phyloP scores from a whole-genome alignment of 2,888 invertebrate species.

The Chalcis sispes region DNA sequence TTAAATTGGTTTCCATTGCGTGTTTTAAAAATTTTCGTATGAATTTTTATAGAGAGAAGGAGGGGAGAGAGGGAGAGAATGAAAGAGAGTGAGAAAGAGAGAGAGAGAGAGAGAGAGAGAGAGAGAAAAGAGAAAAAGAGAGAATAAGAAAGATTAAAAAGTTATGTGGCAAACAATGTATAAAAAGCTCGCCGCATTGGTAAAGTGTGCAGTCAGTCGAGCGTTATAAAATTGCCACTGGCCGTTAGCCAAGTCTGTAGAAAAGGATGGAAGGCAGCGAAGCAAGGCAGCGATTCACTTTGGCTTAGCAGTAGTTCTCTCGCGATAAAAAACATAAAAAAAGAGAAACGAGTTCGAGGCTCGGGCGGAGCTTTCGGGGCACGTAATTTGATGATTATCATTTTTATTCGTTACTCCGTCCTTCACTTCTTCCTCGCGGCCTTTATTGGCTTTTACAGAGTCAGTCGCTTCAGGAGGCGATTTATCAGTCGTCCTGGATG shows the following conservation, averaged over 20 bases:
- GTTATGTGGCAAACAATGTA: slow-evolving; percentile 17
- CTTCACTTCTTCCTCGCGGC: background rate
- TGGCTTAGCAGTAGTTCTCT: too few species aligned
- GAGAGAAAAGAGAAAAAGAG: background rate
- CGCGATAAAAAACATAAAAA: background rate
- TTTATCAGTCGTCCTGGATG: slow-evolving; percentile 23
- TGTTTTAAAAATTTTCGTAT: too few species aligned
- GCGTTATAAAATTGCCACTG: background rate
- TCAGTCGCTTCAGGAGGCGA: slow-evolving; percentile 31
- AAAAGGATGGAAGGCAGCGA: background rate
- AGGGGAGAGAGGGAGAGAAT: too few species aligned
- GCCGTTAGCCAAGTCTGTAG: slow-evolving; percentile 42
- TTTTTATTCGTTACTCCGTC: background rate
- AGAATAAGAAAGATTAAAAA: slow-evolving; percentile 6
- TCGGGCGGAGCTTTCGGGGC: background rate
- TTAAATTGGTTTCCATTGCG: too few species aligned
- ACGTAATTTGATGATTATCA: too few species aligned
- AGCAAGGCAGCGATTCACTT: slow-evolving; percentile 13
- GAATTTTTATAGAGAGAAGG: too few species aligned
- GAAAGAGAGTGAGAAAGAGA: too few species aligned
- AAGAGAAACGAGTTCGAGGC: background rate
- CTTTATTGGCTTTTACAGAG: slow-evolving; percentile 34
- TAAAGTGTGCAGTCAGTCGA: slow-evolving; percentile 31
- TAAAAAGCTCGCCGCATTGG: slow-evolving; percentile 25
- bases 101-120: background rate